Evolutionary conservation across 2,113 vertebrate genomes (phyloP).

Genomic region (Vimba vimba): DNA sequence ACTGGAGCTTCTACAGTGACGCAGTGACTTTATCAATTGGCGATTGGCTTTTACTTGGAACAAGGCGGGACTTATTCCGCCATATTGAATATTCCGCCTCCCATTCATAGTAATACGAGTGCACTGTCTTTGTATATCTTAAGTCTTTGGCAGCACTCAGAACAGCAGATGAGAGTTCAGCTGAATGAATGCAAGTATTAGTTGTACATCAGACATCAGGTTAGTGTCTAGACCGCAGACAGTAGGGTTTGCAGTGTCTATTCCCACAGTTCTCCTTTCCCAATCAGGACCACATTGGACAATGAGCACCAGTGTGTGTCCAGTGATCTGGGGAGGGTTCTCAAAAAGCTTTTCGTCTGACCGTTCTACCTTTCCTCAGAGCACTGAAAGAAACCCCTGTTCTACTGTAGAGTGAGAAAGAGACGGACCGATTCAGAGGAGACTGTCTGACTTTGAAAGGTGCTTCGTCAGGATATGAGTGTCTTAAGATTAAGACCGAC

Average conservation of each 20-base stretch:
- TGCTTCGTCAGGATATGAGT: neutral
- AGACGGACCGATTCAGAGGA: neutral
- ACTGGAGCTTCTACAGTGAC: too few relatives aligned
- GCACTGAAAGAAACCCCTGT: constrained; percentile 60
- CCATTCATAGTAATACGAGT: neutral
- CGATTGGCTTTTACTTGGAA: too few relatives aligned
- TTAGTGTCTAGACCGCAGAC: constrained; percentile 46
- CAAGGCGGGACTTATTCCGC: too few relatives aligned
- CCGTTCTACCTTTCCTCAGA: constrained; percentile 48
- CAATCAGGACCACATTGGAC: constrained; percentile 49
- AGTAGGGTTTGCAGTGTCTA: constrained; percentile 37
- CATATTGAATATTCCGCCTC: too few relatives aligned
- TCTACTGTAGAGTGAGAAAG: constrained; percentile 40
- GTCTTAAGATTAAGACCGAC: neutral
- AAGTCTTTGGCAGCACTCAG: too few relatives aligned
- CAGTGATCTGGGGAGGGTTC: constrained; percentile 40
- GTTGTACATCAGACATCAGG: constrained; percentile 27
- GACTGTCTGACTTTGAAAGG: constrained; percentile 31
- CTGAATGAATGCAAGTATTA: neutral
- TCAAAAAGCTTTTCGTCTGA: constrained; percentile 46
- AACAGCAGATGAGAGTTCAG: neutral
- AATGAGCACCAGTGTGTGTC: constrained; percentile 65
- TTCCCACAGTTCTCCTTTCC: constrained; percentile 68
- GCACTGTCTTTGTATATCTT: too few relatives aligned
- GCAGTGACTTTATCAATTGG: too few relatives aligned